A percentile compares a stretch with the other conserved stretches of the same genome.
phyloP scores from a whole-genome alignment of 2,888 invertebrate species.

The Drosophila planitibia region DNA sequence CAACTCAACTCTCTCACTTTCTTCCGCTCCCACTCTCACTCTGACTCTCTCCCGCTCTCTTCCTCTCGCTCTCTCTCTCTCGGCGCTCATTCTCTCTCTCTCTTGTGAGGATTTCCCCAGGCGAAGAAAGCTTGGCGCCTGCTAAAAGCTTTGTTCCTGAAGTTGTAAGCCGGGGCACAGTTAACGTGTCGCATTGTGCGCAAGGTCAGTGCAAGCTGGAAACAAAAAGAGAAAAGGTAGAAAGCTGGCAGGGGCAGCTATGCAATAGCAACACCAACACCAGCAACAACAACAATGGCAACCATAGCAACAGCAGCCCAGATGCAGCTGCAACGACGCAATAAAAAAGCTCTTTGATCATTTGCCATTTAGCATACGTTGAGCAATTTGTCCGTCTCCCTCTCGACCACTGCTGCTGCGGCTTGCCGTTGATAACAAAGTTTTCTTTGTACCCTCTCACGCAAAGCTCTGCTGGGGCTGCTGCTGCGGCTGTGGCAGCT shows the following conservation, averaged over 20 bases:
- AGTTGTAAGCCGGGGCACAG: slow-evolving; percentile 69
- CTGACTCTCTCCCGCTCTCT: not conserved
- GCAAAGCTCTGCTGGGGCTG: slow-evolving; percentile 45
- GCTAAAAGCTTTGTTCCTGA: slow-evolving; percentile 76
- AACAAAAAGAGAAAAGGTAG: slow-evolving; percentile 43
- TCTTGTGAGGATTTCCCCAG: slow-evolving; percentile 53
- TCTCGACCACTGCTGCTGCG: slow-evolving; percentile 19
- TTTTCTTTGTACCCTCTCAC: slow-evolving; percentile 45
- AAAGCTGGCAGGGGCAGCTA: slow-evolving; percentile 52
- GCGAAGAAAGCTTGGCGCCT: slow-evolving; percentile 49
- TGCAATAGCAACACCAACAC: not conserved
- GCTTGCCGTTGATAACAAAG: slow-evolving; percentile 56
- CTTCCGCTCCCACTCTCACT: not conserved
- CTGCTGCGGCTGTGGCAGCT: slow-evolving; percentile 18
- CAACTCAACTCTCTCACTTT: not conserved
- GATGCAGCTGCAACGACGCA: slow-evolving; percentile 45
- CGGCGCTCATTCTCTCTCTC: slow-evolving; percentile 3
- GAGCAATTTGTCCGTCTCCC: slow-evolving; percentile 14
- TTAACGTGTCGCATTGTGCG: slow-evolving; percentile 71
- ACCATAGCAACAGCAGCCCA: slow-evolving; percentile 17
- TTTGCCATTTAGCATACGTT: slow-evolving; percentile 57
- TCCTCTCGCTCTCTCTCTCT: slow-evolving; percentile 1
- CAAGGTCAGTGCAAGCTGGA: slow-evolving; percentile 81
- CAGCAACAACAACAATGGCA: not conserved
- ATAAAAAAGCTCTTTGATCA: slow-evolving; percentile 67